phyloP scores from a whole-genome alignment of 2,113 vertebrate species.

The Drymodes brunneopygia region DNA sequence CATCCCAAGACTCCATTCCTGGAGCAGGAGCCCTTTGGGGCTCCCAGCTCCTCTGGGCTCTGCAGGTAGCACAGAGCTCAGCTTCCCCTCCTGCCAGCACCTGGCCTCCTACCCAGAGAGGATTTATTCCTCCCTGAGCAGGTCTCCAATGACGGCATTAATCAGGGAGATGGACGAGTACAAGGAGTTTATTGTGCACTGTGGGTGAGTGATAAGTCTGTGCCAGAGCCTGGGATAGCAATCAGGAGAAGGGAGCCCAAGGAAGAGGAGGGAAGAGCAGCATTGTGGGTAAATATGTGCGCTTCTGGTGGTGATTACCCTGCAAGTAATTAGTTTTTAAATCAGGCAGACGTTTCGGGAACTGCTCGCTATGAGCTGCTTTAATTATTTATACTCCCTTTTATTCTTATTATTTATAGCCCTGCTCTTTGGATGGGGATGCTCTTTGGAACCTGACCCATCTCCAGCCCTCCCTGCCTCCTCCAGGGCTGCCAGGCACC shows the following conservation, averaged over 20 bases:
- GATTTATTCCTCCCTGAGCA: slow-evolving; percentile 10
- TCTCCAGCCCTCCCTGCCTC: not conserved
- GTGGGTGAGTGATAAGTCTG: not conserved
- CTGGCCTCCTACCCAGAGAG: not conserved
- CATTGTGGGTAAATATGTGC: slow-evolving; percentile 3
- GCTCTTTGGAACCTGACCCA: not conserved
- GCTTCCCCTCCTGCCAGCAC: not conserved
- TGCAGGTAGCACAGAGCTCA: not conserved
- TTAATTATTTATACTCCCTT: slow-evolving; percentile 64
- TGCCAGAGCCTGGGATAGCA: not conserved
- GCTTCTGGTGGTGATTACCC: slow-evolving; percentile 36
- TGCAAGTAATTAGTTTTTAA: slow-evolving; percentile 70
- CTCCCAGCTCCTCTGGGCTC: not conserved
- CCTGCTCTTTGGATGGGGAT: not conserved
- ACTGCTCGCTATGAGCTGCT: slow-evolving; percentile 43
- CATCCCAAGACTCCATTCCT: not conserved
- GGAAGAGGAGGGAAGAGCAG: not conserved
- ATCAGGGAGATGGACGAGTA: slow-evolving; percentile 27
- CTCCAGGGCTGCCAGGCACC: not conserved
- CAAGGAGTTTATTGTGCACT: not conserved
- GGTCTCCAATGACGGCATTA: not conserved
- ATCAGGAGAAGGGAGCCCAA: not conserved
- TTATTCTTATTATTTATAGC: slow-evolving; percentile 48
- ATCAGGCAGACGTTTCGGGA: slow-evolving; percentile 62
- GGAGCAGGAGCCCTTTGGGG: not conserved